Evolutionary conservation across 2,888 invertebrate species (phyloP), one percentile per base, ranked within the genome.

Genomic region (Thecophora atra): DNA sequence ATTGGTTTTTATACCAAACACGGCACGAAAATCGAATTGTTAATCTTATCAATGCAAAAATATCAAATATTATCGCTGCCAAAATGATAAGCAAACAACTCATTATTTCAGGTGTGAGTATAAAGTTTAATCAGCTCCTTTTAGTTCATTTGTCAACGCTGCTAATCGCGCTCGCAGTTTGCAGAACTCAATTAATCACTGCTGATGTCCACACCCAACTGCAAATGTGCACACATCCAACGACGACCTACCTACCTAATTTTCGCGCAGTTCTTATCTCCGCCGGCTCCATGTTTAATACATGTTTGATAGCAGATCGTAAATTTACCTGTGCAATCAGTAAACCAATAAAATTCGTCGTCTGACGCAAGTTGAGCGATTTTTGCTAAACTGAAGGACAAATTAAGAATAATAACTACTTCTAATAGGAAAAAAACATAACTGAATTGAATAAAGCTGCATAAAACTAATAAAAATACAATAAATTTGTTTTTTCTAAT

Each of bases 1-100:
- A 21, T 21, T n/a, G 52, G 64, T 72, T 72, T 74, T 75, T 75
- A 74, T 76, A 76, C 51, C 15, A 11, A 52, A 19, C 42, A n/a
- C 19, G 17, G 44, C 42, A 51, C 7, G 67, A 51, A 44, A 21
- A 72, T 63, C 56, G 28, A 69, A 69, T 63, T 37, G 30, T 37
- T 63, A 74, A 68, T 73, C 72, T 75, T 74, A 75, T 75, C 75
- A 71, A 15, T 67, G 52, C 51, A 64, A 62, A 67, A 26, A 6
- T 28, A 21, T 58, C 13, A 30, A 60, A 28, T 30, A 11, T 58
- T 58, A 24, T 30, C 17, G n/a, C n/a, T n/a, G 30, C 17, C 30
- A 30, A 30, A 30, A 30, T 8, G 30, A 60, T 17, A 37, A 37
- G 3, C 37, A 37, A 37, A 37, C 37, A 37, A n/a, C 47, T 47